Evolutionary conservation across 64 coral and sea anemone species (phyloP).

Genomic region (Actinia equina): DNA sequence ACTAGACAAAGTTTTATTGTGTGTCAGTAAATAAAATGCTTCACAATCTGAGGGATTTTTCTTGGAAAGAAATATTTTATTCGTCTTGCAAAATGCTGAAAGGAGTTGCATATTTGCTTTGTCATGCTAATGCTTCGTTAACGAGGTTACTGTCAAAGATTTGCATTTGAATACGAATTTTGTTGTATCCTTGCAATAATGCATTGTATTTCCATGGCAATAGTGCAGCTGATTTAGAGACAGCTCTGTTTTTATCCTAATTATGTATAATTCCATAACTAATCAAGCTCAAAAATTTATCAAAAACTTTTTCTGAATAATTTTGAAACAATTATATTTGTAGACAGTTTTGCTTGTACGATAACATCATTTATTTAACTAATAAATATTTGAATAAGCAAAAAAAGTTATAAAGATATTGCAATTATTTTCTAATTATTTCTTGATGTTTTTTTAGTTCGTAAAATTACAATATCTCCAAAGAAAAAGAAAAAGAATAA

Average conservation of each 20-base stretch:
- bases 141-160: not conserved
- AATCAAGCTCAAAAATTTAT: no score
- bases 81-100: not conserved
- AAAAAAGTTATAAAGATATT: not conserved
- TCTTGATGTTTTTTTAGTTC: not conserved
- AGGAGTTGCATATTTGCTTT: not conserved
- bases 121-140: not conserved
- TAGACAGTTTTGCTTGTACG: no score
- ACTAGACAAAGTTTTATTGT: no score
- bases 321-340: no score
- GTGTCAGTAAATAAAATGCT: no score
- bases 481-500: slow-evolving; percentile 75
- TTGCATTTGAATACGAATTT: not conserved
- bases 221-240: not conserved
- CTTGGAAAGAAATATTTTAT: not conserved
- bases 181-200: not conserved
- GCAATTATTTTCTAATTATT: not conserved
- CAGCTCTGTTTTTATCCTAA: not conserved
- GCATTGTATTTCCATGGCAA: not conserved
- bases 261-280: not conserved
- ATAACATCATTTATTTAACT: no score
- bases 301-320: no score
- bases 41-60: not conserved
- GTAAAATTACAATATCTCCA: slow-evolving; percentile 35
- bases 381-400: no score